Evolutionary conservation across 2,888 invertebrate genomes (phyloP).

Genomic region (Apantesis nais): DNA sequence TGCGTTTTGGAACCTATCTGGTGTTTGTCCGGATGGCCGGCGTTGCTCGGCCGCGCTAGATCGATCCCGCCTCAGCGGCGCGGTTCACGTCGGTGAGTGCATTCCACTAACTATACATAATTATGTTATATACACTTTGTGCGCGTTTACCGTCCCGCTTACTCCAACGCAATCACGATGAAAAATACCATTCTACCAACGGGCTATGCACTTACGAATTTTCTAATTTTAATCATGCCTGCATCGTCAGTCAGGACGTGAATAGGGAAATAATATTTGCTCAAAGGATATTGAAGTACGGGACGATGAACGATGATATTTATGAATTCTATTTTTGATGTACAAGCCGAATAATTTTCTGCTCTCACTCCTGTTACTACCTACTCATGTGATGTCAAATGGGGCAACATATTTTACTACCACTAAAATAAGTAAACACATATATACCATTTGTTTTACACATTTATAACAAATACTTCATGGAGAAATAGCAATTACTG

Average conservation of each 20-base stretch:
- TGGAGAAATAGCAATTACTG: conserved; percentile 56
- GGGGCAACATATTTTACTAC: conserved; percentile 9
- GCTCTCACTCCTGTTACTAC: conserved; percentile 14
- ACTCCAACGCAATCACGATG: conserved; percentile 26
- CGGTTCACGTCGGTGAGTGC: conserved; percentile 67
- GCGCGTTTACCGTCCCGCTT: conserved; percentile 26
- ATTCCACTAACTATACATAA: conserved; percentile 36
- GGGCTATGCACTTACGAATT: conserved; percentile 32
- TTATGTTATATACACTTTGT: conserved; percentile 31
- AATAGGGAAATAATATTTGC: conserved; percentile 32
- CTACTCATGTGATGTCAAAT: conserved; percentile 18
- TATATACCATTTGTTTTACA: conserved; percentile 4
- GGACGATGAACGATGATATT: conserved; percentile 20
- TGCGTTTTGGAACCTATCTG: conserved; percentile 45
- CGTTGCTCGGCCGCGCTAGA: conserved; percentile 69
- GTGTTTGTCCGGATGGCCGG: conserved; percentile 61
- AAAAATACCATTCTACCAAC: conserved; percentile 38
- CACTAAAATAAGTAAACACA: background rate
- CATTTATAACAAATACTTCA: conserved; percentile 34
- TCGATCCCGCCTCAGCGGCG: conserved; percentile 73
- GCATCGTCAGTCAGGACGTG: conserved; percentile 26
- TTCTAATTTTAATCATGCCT: conserved; percentile 40
- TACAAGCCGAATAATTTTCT: conserved; percentile 19
- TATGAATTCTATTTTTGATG: conserved; percentile 27
- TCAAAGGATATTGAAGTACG: conserved; percentile 42